Evolutionary conservation across 2,888 invertebrate species (phyloP), one percentile per base, ranked within the genome.

Genomic region (Andrena haemorrhoa): DNA sequence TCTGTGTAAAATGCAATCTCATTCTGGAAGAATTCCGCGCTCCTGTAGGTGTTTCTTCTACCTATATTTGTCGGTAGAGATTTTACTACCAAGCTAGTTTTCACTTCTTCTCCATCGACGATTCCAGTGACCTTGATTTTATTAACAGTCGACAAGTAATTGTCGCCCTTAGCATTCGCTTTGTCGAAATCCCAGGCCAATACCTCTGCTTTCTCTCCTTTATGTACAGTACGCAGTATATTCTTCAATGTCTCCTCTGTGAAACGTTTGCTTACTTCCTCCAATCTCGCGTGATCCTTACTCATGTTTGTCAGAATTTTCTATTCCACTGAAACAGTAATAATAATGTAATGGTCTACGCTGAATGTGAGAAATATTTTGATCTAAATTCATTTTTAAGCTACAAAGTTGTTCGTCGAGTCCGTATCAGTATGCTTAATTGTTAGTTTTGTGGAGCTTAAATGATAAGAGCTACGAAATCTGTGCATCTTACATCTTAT

Each of bases 11-110:
- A 97, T 70, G 94, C 93, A 0, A 96, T 96, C 93, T 97, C 97
- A 90, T 97, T 97, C 81, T 94, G 94, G 89, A 97, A 97, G 91
- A 97, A 97, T 65, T 96, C 96, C 2, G 94, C 90, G 53, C 96
- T 96, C 75, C 96, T 94, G 87, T 95, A 97, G 0, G 97, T 95
- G 35, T 96, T 95, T 0, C 96, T 95, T 35, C 96, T 93, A 0
- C 95, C 95, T 0, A 95, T 79, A 88, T 95, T 96, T 70, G 94
- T 95, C 0, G 97, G 97, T 85, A 97, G 95, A n/a, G 95, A 95
- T 92, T 97, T 97, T 0, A 96, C 94, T 16, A 97, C 94, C 0
- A 96, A 92, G 89, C 95, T 95, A 0, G 96, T 92, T 64, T 94
- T 87, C 56, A 93, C 93, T 0, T 87, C 65, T 12, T 91, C 91